Base-by-base conservation (phyloP, 1,140 invertebrate species). In the Melitaea cinxia region DNA sequence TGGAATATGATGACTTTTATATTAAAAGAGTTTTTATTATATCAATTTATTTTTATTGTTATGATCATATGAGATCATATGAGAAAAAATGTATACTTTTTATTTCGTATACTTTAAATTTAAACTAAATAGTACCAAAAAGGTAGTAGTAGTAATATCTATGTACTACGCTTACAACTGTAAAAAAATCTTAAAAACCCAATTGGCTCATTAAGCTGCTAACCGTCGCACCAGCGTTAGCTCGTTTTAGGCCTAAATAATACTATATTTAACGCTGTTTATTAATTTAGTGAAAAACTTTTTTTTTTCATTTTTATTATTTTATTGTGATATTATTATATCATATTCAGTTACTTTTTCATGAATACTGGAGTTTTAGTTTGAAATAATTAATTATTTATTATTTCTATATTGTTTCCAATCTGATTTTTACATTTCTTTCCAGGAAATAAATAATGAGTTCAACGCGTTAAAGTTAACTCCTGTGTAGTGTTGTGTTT, bases 381-480 rank as follows among this genome's bases (percentile, higher is more conserved):
- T 42, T 26, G 14, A 37, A n/a, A 33, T 9, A 12, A 10, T 9
- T 28, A 42, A 23, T 23, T 47, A 12, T 19, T 47, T 23, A 47
- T 19, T 19, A 21, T 9, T 19, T 47, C 2, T 12, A 10, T 45
- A 23, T 45, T n/a, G 9, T 21, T 19, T 19, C 10, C 15, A 24
- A 53, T 62, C 15, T 62, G 21, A 42, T 62, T 62, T 30, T 42
- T 7, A 10, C 26, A 39, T 65, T 54, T 65, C 10, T 47, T 65
- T 65, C 24, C 63, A 65, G 63, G 49, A 9, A 55, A 58, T 33
- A 58, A 14, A 60, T 33, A 60, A 59, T 65, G 63, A 30, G 26
- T 21, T 21, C 33, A 14, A 6, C 35, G 17, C 50, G 39, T 59
- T 65, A 65, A 21, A n/a, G 7, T 21, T 28, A 37, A 39, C 26